phyloP scores from a whole-genome alignment of 2,113 vertebrate species.

The Hippolais icterina region DNA sequence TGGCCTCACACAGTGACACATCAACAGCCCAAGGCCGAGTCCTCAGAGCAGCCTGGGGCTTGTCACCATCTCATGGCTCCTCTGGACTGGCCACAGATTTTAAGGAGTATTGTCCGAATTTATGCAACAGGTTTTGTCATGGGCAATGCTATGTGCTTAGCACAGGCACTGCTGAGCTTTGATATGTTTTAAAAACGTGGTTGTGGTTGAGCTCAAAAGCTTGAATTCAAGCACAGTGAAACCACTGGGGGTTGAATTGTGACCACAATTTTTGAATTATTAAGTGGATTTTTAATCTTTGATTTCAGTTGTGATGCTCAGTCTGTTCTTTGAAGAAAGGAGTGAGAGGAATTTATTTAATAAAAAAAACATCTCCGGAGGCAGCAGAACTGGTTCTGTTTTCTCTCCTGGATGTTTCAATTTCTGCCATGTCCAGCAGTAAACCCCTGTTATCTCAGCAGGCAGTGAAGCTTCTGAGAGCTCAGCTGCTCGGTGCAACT shows the following conservation, averaged over 20 bases:
- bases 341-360: not conserved
- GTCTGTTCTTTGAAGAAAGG: not conserved
- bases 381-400: not conserved
- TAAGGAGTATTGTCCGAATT: not conserved
- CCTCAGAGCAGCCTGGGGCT: not conserved
- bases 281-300: not conserved
- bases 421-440: not conserved
- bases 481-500: not conserved
- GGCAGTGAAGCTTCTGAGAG: not conserved
- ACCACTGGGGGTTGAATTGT: not conserved
- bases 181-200: not conserved
- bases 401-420: not conserved
- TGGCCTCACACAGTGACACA: not conserved
- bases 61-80: accelerated
- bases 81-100: not conserved
- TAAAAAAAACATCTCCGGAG: not conserved
- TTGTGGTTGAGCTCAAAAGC: not conserved
- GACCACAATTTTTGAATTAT: not conserved
- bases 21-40: not conserved
- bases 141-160: not conserved
- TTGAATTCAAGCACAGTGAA: not conserved
- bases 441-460: not conserved
- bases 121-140: accelerated
- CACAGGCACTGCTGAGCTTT: not conserved
- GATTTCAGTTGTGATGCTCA: not conserved